These are phyloP conservation scores for Platerodrilus igneus DNA, from an alignment of 2,888 invertebrate genomes.

Conservation along the genomic window DNA sequence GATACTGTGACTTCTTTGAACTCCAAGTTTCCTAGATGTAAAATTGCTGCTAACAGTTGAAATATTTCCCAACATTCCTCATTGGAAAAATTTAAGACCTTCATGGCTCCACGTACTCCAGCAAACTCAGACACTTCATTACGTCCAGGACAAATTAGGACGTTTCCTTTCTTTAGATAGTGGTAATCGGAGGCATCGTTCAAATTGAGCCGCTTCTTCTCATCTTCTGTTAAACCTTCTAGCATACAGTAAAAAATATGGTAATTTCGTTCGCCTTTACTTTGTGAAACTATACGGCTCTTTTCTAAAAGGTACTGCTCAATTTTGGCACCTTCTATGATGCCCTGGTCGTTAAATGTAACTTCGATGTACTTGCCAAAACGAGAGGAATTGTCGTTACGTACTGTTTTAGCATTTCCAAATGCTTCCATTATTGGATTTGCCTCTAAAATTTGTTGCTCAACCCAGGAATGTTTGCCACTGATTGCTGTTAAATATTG, in stretches of 20 bases:
- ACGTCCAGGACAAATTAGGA: slow-evolving; percentile 71
- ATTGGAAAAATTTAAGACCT: slow-evolving; percentile 81
- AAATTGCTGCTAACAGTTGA: slow-evolving; percentile 76
- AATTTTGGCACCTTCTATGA: slow-evolving; percentile 89
- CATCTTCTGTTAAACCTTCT: slow-evolving; percentile 73
- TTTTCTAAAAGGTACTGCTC: slow-evolving; percentile 95
- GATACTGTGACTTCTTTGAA: slow-evolving; percentile 68
- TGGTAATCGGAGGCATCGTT: slow-evolving; percentile 68
- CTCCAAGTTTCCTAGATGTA: slow-evolving; percentile 89
- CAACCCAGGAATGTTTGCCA: slow-evolving; percentile 95
- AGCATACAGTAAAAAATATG: slow-evolving; percentile 93
- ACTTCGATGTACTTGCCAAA: slow-evolving; percentile 96
- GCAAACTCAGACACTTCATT: slow-evolving; percentile 83
- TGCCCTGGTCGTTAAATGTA: slow-evolving; percentile 67
- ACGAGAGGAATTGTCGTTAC: slow-evolving; percentile 93
- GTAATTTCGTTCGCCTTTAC: slow-evolving; percentile 86
- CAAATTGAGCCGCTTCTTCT: slow-evolving; percentile 73
- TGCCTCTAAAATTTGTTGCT: slow-evolving; percentile 94
- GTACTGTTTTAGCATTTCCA: slow-evolving; percentile 92
- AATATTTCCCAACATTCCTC: slow-evolving; percentile 81
- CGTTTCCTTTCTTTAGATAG: slow-evolving; percentile 78
- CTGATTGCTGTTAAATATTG: slow-evolving; percentile 92
- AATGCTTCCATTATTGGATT: slow-evolving; percentile 97
- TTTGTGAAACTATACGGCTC: slow-evolving; percentile 87
- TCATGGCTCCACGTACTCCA: slow-evolving; percentile 88